Percentiles rank a stretch among this genome's conserved stretches.
Conservation (phyloP, 2,888 invertebrate species). For the Spodoptera littoralis region DNA sequence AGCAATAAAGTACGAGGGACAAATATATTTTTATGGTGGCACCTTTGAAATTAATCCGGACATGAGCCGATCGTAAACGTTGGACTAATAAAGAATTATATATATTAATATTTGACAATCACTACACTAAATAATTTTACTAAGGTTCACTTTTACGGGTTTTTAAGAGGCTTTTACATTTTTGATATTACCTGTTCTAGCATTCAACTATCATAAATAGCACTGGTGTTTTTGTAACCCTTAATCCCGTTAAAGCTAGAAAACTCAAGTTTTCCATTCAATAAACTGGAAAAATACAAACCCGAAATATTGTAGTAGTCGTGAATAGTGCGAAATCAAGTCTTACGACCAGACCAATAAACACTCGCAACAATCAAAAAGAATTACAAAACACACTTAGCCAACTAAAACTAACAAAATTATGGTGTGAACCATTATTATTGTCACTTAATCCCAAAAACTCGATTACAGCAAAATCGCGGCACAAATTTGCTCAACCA, state of each 20-base stretch:
- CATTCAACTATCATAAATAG: too few species aligned
- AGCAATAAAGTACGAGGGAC: conserved; percentile 38
- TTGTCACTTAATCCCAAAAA: conserved; percentile 15
- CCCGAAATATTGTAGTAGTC: too few species aligned
- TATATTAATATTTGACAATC: conserved; percentile 34
- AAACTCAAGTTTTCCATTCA: too few species aligned
- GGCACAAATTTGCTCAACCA: conserved; percentile 33
- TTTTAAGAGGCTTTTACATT: conserved; percentile 6
- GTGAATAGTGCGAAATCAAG: too few species aligned
- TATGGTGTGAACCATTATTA: too few species aligned
- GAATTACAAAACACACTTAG: neutral
- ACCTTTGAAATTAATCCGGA: conserved; percentile 39
- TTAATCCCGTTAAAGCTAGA: too few species aligned
- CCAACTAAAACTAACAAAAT: neutral
- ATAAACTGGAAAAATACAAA: too few species aligned
- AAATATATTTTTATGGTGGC: conserved; percentile 30
- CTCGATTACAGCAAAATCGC: conserved; percentile 16
- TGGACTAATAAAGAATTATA: conserved; percentile 38
- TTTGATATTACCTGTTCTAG: too few species aligned
- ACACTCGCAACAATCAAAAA: too few species aligned
- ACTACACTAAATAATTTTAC: conserved; percentile 18
- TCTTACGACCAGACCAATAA: too few species aligned
- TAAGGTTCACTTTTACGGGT: conserved; percentile 17
- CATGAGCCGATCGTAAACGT: conserved; percentile 38
- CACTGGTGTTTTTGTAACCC: too few species aligned